Percentiles rank a stretch among this genome's conserved stretches.
Evolutionary conservation across 2,888 invertebrate genomes (phyloP).

Genomic region (Bedellia somnulentella): DNA sequence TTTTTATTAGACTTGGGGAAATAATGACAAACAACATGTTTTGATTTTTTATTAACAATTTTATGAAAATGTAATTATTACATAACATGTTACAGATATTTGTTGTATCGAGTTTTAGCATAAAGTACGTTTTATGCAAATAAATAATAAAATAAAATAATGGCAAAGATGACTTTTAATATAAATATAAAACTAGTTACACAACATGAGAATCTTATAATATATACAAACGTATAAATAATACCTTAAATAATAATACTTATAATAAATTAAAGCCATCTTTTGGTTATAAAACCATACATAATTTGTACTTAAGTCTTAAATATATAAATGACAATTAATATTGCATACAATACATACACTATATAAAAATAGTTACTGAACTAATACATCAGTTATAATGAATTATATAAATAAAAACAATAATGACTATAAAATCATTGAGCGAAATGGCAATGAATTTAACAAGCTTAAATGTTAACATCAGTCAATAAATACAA

Average conservation of each 20-base stretch:
- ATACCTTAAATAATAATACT: no score
- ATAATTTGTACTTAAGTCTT: slow-evolving; percentile 14
- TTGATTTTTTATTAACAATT: no score
- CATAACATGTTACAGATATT: no score
- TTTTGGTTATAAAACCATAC: slow-evolving; percentile 20
- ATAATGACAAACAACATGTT: no score
- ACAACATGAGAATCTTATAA: slow-evolving; percentile 5
- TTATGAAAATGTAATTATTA: no score
- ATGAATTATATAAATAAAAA: slow-evolving; percentile 8
- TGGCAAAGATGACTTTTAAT: slow-evolving; percentile 9
- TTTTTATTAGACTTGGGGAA: no score
- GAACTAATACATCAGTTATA: slow-evolving; percentile 14
- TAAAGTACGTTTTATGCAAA: no score
- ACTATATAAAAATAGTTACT: slow-evolving; percentile 19
- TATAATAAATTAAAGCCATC: slow-evolving; percentile 48
- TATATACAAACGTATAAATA: no score
- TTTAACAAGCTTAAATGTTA: slow-evolving; percentile 7
- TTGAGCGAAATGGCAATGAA: slow-evolving; percentile 16
- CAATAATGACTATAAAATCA: slow-evolving; percentile 18
- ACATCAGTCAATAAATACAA: slow-evolving; percentile 31
- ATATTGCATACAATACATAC: slow-evolving; percentile 9
- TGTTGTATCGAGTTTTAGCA: no score
- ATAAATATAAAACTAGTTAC: slow-evolving; percentile 5
- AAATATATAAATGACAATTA: slow-evolving; percentile 17
- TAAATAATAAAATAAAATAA: slow-evolving; percentile 7